Conservation (phyloP, 2,113 vertebrate genomes). For the Cettia cetti region DNA sequence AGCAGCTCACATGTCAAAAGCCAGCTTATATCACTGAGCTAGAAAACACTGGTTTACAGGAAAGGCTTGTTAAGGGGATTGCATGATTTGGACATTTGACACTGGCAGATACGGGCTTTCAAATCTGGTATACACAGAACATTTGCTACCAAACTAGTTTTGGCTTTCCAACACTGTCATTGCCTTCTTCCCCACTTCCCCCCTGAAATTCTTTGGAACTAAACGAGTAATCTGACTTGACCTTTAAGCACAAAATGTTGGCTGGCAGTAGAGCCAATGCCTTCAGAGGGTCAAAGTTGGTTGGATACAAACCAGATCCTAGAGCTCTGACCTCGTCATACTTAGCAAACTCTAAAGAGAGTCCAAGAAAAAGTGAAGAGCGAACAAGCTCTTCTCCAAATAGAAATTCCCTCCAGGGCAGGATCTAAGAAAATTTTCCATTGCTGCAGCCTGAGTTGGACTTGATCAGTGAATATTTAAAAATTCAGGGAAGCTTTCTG, state of each 20-base stretch:
- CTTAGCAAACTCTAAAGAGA: background rate
- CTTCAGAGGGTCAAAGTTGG: background rate
- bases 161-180: background rate
- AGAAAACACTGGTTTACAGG: background rate
- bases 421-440: constrained; percentile 34
- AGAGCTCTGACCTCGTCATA: background rate
- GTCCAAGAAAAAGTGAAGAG: constrained; percentile 18
- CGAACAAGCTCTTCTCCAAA: background rate
- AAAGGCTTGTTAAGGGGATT: background rate
- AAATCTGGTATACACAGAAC: background rate
- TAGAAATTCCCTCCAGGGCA: background rate
- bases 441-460: background rate
- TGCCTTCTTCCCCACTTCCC: background rate
- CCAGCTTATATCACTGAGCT: background rate
- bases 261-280: background rate
- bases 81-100: constrained; percentile 6
- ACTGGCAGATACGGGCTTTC: background rate
- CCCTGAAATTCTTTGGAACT: background rate
- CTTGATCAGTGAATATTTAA: background rate
- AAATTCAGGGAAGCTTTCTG: background rate
- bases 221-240: constrained; percentile 1
- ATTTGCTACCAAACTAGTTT: background rate
- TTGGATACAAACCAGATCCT: constrained; percentile 34
- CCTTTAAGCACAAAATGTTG: constrained; percentile 8
- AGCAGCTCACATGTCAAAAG: background rate